These are phyloP conservation scores for Masticophis lateralis DNA, from an alignment of 2,797 vertebrate species.

Conservation along the genomic window DNA sequence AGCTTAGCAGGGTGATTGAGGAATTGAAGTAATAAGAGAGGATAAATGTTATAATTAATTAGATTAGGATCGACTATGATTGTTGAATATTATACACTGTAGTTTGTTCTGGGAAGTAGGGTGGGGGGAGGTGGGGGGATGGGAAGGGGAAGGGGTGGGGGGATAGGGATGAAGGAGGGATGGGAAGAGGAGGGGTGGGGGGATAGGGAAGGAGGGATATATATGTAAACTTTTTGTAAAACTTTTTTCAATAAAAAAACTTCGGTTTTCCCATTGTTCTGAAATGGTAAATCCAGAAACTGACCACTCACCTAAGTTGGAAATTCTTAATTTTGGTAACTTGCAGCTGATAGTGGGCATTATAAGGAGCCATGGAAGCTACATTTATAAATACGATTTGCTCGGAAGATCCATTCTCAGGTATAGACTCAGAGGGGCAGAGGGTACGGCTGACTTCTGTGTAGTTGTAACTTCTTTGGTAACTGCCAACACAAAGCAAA, in stretches of 20 bases:
- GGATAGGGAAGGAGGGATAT: too few relatives aligned
- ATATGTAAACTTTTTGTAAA: too few relatives aligned
- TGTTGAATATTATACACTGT: too few relatives aligned
- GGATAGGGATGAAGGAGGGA: too few relatives aligned
- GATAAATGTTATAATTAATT: too few relatives aligned
- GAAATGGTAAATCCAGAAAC: neutral
- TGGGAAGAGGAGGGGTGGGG: too few relatives aligned
- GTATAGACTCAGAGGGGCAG: constrained; percentile 72
- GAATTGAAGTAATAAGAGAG: too few relatives aligned
- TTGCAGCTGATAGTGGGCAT: constrained; percentile 69
- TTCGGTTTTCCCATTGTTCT: neutral
- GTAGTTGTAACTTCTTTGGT: constrained; percentile 76
- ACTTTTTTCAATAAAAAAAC: neutral
- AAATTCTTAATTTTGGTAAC: constrained; percentile 74
- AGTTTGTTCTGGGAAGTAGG: too few relatives aligned
- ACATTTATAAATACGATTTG: constrained; percentile 76
- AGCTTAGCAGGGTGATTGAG: too few relatives aligned
- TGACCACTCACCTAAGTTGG: constrained; percentile 73
- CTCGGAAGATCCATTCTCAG: constrained; percentile 63
- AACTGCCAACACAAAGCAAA: constrained; percentile 54
- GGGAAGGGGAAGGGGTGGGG: too few relatives aligned
- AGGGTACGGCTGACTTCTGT: constrained; percentile 80
- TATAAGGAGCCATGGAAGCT: constrained; percentile 75
- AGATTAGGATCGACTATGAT: too few relatives aligned
- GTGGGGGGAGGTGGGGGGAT: too few relatives aligned